These are phyloP conservation scores for Hylaea fasciaria DNA, from an alignment of 2,888 invertebrate genomes.

Conservation along the genomic window DNA sequence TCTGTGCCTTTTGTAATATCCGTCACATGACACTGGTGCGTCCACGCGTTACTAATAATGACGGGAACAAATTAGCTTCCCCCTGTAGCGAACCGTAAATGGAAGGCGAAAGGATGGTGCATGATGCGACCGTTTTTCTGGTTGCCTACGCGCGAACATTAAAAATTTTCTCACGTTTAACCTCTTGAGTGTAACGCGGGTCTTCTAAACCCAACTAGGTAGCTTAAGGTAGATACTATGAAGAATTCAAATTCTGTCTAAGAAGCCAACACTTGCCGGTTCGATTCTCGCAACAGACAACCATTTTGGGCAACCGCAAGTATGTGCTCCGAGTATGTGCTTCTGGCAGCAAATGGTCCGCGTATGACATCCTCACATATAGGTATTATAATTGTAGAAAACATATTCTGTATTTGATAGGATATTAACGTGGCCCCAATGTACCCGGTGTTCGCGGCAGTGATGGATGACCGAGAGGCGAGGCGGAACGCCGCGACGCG, in stretches of 20 bases:
- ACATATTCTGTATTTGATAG: too few relatives aligned
- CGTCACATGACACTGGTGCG: neutral
- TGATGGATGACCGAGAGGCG: conserved; percentile 19
- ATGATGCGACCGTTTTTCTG: neutral
- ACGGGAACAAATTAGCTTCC: conserved; percentile 25
- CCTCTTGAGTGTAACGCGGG: too few relatives aligned
- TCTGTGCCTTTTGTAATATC: neutral
- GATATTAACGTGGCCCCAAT: conserved; percentile 4
- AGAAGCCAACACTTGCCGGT: too few relatives aligned
- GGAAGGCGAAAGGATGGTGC: conserved; percentile 6
- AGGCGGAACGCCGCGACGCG: conserved; percentile 1
- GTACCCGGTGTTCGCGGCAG: neutral
- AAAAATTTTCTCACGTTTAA: too few relatives aligned
- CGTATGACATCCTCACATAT: too few relatives aligned
- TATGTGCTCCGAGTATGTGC: neutral
- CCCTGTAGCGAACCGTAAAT: neutral
- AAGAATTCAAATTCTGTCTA: too few relatives aligned
- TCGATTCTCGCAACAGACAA: too few relatives aligned
- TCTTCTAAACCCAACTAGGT: too few relatives aligned
- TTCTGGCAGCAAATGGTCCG: too few relatives aligned
- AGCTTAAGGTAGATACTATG: too few relatives aligned
- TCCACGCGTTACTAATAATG: conserved; percentile 21
- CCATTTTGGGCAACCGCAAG: too few relatives aligned
- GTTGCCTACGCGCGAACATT: too few relatives aligned
- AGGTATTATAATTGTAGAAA: neutral